Base-by-base conservation (phyloP, 2,113 vertebrate genomes). In the Pluvialis apricaria region DNA sequence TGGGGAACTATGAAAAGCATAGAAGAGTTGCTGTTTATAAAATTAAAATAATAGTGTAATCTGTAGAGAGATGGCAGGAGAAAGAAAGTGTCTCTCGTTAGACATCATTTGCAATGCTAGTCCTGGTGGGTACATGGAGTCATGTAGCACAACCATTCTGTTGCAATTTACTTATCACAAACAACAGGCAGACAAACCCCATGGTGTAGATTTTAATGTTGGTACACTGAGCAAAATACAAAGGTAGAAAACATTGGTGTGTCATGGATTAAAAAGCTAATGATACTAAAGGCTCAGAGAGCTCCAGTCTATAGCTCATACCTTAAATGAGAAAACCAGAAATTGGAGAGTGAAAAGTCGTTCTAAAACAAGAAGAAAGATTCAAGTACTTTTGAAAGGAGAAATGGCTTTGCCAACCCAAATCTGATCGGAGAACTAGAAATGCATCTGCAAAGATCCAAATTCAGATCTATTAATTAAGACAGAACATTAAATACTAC, bases 391-490 rank as follows among this genome's bases (percentile, higher is more conserved):
- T 96, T 88, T 71, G 3, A 64, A 60, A 77, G 54, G 44, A 55
- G 18, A 82, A 92, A 51, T 34, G 6, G 22, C 38, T 86, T 80
- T 81, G 11, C 34, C 24, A 78, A 49, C 9, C 19, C 10, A 22
- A 79, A 80, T 94, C 57, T 96, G 38, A 61, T 89, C 9, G 11
- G 49, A 83, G 40, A 78, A 75, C 17, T 61, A 51, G 82, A 84
- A 29, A n/a, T 69, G 15, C 10, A 79, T 85, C 73, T 86, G 89
- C 21, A 92, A 34, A 97, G 87, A 96, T 90, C 78, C 57, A 94
- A 77, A 82, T 95, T 96, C 69, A 91, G 81, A 85, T 47, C 28
- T 94, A 70, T 83, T 96, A 89, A 93, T 95, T 92, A 97, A 95
- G 78, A 65, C 54, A 94, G 73, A 92, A 64, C 47, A 55, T 76